Evolutionary conservation across 2,797 vertebrate species (phyloP), one percentile per base, ranked within the genome.

Genomic region (Pelobates cultripes): DNA sequence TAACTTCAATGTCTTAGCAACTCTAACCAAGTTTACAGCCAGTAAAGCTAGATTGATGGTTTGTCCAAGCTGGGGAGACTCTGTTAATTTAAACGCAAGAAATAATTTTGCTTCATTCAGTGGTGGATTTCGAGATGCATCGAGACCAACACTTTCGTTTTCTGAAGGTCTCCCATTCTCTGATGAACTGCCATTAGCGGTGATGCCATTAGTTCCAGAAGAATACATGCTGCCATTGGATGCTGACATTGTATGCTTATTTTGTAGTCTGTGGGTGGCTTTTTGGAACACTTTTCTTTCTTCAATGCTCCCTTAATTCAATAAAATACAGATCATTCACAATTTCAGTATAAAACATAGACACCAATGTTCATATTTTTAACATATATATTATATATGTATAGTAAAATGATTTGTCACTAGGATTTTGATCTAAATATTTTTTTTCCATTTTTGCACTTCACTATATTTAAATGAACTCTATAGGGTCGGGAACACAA

Each of bases 21-120:
- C 83, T 2, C 13, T 71, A 3, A 90, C 90, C 83, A 87, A 85
- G 88, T 97, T 99, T 79, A 80, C 84, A 75, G 95, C 85, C 71
- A 90, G 88, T 72, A 99, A 87, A 0, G 77, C 89, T 72, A 98
- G 95, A 77, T 17, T 4, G 86, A 99, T 84, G 51, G 93, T 94
- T 77, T 94, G 90, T 70, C 97, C 97, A 0, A 92, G 87, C 12
- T 95, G 82, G 0, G 95, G 94, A 4, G 87, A 80, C 84, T 94
- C 91, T 0, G 89, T 88, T 83, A 98, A 88, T 63, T 55, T 89
- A 82, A 99, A 88, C 68, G 75, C 90, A 83, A 97, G 86, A 81
- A 86, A 86, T 73, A 95, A 88, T 0, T 57, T 86, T 61, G 85
- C 42, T 4, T 84, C 43, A 7, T 79, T 79, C 2, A 84, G 69